phyloP scores from a whole-genome alignment of 1,140 invertebrate genomes.

The Prorops nasuta region DNA sequence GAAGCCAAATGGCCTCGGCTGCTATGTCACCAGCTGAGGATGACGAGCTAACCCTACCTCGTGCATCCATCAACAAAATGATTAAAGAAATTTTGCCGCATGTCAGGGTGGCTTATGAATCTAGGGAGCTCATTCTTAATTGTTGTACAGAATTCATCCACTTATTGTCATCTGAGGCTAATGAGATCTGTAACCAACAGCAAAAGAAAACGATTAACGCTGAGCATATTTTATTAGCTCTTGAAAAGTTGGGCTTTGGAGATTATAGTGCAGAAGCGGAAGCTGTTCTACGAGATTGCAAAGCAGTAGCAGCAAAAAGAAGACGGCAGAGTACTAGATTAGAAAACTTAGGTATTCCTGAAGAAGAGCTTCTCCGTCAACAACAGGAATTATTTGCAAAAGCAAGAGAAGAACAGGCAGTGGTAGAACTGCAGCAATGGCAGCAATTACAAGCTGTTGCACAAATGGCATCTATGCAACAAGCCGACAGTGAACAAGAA shows the following conservation, averaged over 20 bases:
- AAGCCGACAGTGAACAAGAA: slow-evolving; percentile 50
- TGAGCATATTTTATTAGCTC: slow-evolving; percentile 90
- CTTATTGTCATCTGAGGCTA: slow-evolving; percentile 92
- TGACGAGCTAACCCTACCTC: slow-evolving; percentile 90
- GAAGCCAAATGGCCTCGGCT: slow-evolving; percentile 47
- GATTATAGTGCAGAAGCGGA: slow-evolving; percentile 93
- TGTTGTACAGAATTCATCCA: slow-evolving; percentile 99
- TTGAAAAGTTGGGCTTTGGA: slow-evolving; percentile 90
- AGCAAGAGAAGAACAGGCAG: slow-evolving; percentile 86
- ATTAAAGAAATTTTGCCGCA: slow-evolving; percentile 94
- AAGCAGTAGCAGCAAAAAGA: slow-evolving; percentile 92
- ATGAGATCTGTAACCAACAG: slow-evolving; percentile 94
- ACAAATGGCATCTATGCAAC: slow-evolving; percentile 55
- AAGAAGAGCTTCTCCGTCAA: slow-evolving; percentile 93
- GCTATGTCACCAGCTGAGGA: slow-evolving; percentile 68
- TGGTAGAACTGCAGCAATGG: slow-evolving; percentile 86
- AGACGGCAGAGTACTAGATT: slow-evolving; percentile 89
- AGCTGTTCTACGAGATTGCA: slow-evolving; percentile 91
- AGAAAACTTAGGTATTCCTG: slow-evolving; percentile 96
- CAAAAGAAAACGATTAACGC: slow-evolving; percentile 98
- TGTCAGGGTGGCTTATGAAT: slow-evolving; percentile 92
- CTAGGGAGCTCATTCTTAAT: slow-evolving; percentile 90
- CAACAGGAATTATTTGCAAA: slow-evolving; percentile 98
- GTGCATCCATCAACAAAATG: slow-evolving; percentile 98
- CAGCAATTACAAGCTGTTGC: slow-evolving; percentile 75